A percentile compares a stretch with the other conserved stretches of the same genome.
phyloP scores from a whole-genome alignment of 2,797 vertebrate species.

The Lagorchestes hirsutus region DNA sequence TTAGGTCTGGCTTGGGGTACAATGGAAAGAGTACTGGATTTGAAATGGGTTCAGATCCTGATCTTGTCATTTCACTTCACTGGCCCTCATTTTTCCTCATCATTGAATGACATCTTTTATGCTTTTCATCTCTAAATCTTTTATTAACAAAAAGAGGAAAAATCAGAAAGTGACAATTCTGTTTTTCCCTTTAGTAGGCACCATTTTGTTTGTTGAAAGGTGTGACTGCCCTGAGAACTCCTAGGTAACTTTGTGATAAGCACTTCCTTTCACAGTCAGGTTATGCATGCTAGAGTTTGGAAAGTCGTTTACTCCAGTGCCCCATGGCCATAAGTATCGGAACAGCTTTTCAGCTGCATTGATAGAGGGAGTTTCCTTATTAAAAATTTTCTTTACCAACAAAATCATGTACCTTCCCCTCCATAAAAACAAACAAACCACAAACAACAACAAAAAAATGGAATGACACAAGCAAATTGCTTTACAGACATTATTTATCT shows the following conservation, averaged over 20 bases:
- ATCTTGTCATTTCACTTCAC: neutral
- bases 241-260: neutral
- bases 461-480: neutral
- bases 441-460: neutral
- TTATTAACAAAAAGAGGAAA: constrained; percentile 1
- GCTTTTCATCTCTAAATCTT: neutral
- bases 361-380: neutral
- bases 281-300: neutral
- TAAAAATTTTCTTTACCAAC: neutral
- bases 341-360: neutral
- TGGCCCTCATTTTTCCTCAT: neutral
- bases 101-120: neutral
- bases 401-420: neutral
- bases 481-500: neutral
- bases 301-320: neutral
- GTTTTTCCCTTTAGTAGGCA: neutral
- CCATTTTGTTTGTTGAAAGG: neutral
- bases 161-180: neutral
- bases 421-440: neutral
- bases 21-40: neutral
- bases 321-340: neutral
- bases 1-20: neutral
- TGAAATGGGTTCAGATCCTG: neutral
- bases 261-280: neutral
- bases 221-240: neutral